Evolutionary conservation across 2,888 invertebrate species (phyloP).

Genomic region (Adelphocoris suturalis): DNA sequence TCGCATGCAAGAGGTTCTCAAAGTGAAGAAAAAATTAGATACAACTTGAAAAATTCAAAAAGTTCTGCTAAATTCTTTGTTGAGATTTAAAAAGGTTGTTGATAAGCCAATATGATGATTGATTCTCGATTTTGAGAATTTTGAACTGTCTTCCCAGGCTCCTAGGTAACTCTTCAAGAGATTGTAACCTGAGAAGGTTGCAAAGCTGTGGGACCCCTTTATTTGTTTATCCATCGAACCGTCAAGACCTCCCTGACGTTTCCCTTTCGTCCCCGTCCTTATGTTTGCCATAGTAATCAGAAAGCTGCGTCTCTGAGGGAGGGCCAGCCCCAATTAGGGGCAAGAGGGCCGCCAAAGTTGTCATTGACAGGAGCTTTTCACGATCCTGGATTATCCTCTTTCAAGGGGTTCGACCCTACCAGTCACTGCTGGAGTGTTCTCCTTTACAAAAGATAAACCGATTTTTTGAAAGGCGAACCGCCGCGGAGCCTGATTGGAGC

Average conservation of each 20-base stretch:
- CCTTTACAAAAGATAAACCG: conserved; percentile 14
- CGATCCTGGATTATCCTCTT: conserved; percentile 46
- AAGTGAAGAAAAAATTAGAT: no score
- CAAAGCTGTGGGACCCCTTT: not conserved
- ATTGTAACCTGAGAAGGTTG: not conserved
- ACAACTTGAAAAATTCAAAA: no score
- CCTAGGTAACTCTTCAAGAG: not conserved
- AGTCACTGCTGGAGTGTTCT: conserved; percentile 17
- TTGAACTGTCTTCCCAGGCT: no score
- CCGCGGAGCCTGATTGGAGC: not conserved
- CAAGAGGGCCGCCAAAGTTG: not conserved
- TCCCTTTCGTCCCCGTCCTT: conserved; percentile 27
- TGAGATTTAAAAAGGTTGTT: no score
- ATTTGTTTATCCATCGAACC: conserved; percentile 50
- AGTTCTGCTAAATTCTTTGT: no score
- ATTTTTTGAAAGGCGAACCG: conserved; percentile 31
- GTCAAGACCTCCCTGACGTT: conserved; percentile 54
- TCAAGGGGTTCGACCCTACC: not conserved
- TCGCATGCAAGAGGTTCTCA: no score
- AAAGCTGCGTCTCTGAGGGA: not conserved
- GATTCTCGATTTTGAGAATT: no score
- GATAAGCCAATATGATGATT: no score
- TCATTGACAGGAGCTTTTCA: conserved; percentile 43
- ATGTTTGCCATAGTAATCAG: conserved; percentile 45
- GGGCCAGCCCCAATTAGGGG: conserved; percentile 37